Evolutionary conservation across 2,888 invertebrate species (phyloP).

Genomic region (Cephus rjabovi): DNA sequence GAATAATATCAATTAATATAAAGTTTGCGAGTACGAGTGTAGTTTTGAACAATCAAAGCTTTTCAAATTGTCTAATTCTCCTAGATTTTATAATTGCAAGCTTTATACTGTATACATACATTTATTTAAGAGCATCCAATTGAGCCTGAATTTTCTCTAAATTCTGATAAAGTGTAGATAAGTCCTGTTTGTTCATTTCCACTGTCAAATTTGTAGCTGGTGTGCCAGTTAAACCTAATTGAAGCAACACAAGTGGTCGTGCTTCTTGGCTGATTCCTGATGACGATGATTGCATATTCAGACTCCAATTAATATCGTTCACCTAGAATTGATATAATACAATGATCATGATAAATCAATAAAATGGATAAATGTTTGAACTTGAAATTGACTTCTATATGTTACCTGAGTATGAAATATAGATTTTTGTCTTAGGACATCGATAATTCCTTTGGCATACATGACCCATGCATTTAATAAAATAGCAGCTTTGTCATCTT

Average conservation of each 20-base stretch:
- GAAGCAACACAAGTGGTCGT: conserved; percentile 50
- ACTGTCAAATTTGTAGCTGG: conserved; percentile 47
- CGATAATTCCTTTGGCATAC: conserved; percentile 52
- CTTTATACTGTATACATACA: conserved; percentile 25
- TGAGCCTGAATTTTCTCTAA: conserved; percentile 58
- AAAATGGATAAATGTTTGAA: background rate
- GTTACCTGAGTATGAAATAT: conserved; percentile 56
- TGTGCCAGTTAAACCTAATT: conserved; percentile 47
- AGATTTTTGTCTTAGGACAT: conserved; percentile 47
- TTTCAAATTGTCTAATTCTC: background rate
- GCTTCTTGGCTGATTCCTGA: conserved; percentile 48
- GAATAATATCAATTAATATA: background rate
- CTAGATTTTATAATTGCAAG: background rate
- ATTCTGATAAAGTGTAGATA: conserved; percentile 50
- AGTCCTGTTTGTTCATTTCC: conserved; percentile 52
- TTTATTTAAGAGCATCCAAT: conserved; percentile 55
- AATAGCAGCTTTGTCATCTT: conserved; percentile 50
- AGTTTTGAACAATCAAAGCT: background rate
- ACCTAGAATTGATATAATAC: conserved; percentile 33
- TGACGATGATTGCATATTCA: conserved; percentile 57
- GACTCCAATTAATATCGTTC: conserved; percentile 53
- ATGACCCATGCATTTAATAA: conserved; percentile 54
- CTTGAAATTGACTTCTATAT: conserved; percentile 4
- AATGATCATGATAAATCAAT: conserved; percentile 5
- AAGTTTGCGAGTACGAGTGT: background rate